phyloP scores from a whole-genome alignment of 2,113 vertebrate genomes.

The Nycticryphes semicollaris region DNA sequence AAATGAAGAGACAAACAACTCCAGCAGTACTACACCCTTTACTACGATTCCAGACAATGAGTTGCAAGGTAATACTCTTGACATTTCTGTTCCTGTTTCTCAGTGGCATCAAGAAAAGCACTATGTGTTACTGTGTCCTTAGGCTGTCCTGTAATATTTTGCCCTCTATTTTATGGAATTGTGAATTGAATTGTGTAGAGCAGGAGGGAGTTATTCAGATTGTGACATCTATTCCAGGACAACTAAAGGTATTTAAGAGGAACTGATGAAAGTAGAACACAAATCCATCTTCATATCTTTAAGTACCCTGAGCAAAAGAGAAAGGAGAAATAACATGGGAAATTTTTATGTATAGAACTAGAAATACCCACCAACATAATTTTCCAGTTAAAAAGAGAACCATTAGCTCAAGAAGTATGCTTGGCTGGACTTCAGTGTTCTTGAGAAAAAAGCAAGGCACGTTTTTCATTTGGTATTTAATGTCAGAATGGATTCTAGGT shows the following conservation, averaged over 20 bases:
- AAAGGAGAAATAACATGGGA: background rate
- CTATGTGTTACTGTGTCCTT: background rate
- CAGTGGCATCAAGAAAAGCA: background rate
- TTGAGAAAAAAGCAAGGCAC: background rate
- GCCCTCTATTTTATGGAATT: background rate
- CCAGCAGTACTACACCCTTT: background rate
- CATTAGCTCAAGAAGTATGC: background rate
- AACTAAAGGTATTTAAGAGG: background rate
- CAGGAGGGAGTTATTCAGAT: background rate
- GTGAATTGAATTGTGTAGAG: background rate
- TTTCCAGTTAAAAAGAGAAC: background rate
- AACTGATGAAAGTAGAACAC: background rate
- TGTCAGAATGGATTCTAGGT: background rate
- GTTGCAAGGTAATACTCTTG: background rate
- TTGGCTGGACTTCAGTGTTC: background rate
- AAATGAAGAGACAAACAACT: background rate
- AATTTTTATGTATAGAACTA: background rate
- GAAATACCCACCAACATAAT: background rate
- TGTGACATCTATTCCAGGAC: background rate
- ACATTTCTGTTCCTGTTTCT: background rate
- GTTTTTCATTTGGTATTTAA: background rate
- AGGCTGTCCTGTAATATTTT: background rate
- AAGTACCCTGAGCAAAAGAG: background rate
- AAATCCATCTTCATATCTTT: background rate
- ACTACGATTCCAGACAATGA: fast-evolving